Conservation (phyloP, 2,888 invertebrate genomes). For the Drosophila neutralis region DNA sequence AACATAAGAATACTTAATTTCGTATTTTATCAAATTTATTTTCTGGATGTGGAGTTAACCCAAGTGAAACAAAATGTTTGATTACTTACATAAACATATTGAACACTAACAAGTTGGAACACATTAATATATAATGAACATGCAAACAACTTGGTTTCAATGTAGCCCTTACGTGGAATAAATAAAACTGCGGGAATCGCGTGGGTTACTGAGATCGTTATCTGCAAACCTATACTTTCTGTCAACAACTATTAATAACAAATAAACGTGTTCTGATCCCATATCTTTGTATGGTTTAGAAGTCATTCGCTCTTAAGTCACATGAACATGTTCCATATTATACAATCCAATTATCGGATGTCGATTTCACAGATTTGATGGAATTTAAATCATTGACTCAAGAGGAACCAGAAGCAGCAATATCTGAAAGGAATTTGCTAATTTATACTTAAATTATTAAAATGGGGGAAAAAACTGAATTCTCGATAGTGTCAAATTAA, state of each 20-base stretch:
- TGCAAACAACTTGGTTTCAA: neutral
- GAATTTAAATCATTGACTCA: neutral
- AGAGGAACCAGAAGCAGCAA: no score
- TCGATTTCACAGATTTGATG: neutral
- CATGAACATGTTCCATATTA: neutral
- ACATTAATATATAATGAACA: neutral
- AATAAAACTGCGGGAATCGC: neutral
- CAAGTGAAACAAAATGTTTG: neutral
- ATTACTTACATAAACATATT: neutral
- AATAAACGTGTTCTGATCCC: neutral
- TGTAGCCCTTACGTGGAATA: neutral
- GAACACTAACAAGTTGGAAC: neutral
- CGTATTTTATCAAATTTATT: neutral
- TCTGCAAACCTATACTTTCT: neutral
- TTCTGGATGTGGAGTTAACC: no score
- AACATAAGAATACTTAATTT: neutral
- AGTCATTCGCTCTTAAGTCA: neutral
- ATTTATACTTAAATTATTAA: neutral
- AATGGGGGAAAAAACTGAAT: neutral
- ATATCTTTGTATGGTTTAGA: rapidly evolving
- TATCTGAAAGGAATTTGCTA: neutral
- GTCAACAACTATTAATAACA: neutral
- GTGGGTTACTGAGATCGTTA: neutral
- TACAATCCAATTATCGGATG: neutral
- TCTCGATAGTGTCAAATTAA: neutral